Conservation (phyloP, 2,113 vertebrate genomes). For the Neopipo cinnamomea region DNA sequence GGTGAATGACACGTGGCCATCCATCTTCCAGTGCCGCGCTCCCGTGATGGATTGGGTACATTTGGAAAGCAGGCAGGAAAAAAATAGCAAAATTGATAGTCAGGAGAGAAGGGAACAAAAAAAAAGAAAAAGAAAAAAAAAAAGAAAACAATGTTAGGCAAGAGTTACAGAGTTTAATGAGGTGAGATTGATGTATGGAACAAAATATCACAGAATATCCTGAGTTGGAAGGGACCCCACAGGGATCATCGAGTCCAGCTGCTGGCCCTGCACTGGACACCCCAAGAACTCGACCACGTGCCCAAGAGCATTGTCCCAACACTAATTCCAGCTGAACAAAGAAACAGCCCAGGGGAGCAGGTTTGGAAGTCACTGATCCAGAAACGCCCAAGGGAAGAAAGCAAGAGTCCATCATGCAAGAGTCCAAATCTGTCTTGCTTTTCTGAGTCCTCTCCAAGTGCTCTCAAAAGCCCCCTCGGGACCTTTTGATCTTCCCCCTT, state of each 20-base stretch:
- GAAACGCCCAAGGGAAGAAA: not conserved
- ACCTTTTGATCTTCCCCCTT: not conserved
- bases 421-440: not conserved
- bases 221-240: not conserved
- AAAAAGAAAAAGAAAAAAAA: not conserved
- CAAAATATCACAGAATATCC: not conserved
- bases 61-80: conserved; percentile 19
- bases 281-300: not conserved
- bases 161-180: not conserved
- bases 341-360: not conserved
- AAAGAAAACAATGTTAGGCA: not conserved
- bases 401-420: accelerated
- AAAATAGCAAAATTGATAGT: conserved; percentile 27
- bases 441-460: not conserved
- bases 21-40: conserved; percentile 7
- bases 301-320: not conserved
- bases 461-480: not conserved
- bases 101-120: not conserved
- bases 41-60: conserved; percentile 45
- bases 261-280: not conserved
- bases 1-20: conserved; percentile 35
- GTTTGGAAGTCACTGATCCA: not conserved
- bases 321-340: not conserved
- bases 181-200: not conserved
- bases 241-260: not conserved